A percentile compares a stretch with the other conserved stretches of the same genome.
Conservation (phyloP, 2,888 invertebrate genomes). For the Netelia virgata region DNA sequence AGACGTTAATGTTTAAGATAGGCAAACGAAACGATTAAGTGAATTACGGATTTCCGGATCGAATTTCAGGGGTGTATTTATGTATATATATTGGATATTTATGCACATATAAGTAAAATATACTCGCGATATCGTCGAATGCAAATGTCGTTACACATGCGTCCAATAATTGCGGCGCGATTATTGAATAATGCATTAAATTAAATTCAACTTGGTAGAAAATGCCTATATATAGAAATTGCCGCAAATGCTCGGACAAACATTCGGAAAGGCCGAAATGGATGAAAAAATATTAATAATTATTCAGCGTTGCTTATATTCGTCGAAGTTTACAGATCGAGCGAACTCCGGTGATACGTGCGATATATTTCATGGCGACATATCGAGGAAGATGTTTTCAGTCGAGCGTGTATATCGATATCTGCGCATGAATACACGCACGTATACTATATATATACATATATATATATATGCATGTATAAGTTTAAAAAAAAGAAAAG, state of each 20-base stretch:
- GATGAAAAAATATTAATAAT: no score
- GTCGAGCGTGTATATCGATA: no score
- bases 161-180: background rate
- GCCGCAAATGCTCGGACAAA: no score
- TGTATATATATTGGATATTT: background rate
- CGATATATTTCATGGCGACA: background rate
- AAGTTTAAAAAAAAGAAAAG: background rate
- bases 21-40: slow-evolving; percentile 40
- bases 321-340: background rate
- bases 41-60: slow-evolving; percentile 39
- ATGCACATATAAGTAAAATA: slow-evolving; percentile 5
- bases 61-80: slow-evolving; percentile 22
- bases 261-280: no score
- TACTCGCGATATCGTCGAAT: background rate
- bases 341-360: background rate
- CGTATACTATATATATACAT: background rate
- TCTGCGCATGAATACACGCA: background rate
- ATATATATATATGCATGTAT: no score
- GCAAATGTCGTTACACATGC: background rate
- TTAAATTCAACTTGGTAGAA: background rate
- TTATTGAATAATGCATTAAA: background rate
- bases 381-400: background rate
- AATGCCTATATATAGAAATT: background rate
- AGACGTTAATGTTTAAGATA: background rate
- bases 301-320: background rate